Evolutionary conservation across 1,140 invertebrate genomes (phyloP).

Genomic region (Aphaenogaster floridana): DNA sequence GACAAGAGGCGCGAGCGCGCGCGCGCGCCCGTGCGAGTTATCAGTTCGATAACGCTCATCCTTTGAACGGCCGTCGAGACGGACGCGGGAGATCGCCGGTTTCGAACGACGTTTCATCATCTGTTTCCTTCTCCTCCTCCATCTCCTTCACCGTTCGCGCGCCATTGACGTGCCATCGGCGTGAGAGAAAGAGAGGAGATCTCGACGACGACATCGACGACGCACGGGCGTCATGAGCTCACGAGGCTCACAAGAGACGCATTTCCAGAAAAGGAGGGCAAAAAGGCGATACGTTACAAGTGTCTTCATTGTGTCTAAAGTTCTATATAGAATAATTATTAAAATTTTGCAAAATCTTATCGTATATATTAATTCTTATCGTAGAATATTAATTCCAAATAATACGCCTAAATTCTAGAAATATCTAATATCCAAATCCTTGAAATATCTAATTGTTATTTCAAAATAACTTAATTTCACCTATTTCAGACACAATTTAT

Average conservation of each 20-base stretch:
- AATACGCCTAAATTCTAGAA: not conserved
- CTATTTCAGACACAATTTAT: not conserved
- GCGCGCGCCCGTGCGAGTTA: slow-evolving; percentile 51
- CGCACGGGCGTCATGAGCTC: not conserved
- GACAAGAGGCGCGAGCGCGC: slow-evolving; percentile 47
- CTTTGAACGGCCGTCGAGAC: slow-evolving; percentile 77
- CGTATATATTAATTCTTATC: not conserved
- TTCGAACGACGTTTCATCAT: slow-evolving; percentile 74
- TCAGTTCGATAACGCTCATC: slow-evolving; percentile 79
- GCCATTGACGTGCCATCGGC: slow-evolving; percentile 50
- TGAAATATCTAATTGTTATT: not conserved
- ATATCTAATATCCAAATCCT: no score
- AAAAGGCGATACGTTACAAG: not conserved
- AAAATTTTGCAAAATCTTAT: not conserved
- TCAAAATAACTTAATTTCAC: not conserved
- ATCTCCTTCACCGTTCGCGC: slow-evolving; percentile 33
- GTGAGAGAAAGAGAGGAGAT: slow-evolving; percentile 41
- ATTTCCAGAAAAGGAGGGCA: not conserved
- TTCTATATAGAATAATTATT: not conserved
- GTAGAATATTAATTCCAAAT: slow-evolving; percentile 2
- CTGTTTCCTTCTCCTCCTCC: slow-evolving; percentile 64
- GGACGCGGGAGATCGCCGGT: slow-evolving; percentile 63
- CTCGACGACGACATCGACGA: slow-evolving; percentile 22
- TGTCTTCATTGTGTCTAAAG: not conserved
- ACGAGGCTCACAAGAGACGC: not conserved